Base-by-base conservation (phyloP, 2,113 vertebrate genomes). In the Tenebrosternarchus preto region DNA sequence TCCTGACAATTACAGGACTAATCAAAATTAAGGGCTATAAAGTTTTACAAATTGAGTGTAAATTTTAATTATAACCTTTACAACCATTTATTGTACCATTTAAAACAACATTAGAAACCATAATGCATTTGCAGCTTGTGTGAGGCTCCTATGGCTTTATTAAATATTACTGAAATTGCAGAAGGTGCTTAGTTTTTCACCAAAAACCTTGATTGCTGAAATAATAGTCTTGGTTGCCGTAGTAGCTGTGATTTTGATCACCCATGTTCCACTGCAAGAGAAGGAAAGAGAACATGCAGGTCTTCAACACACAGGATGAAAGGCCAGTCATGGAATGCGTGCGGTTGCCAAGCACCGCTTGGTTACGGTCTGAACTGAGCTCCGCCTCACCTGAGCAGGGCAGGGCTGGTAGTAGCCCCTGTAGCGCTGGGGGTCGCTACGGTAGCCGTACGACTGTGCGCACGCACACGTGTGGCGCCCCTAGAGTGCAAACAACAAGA, bases 371-470 rank as follows among this genome's bases (percentile, higher is more conserved):
- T 17, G 20, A 22, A 0, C 1, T 25, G 59, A 24, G 5, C 4
- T 5, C 25, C 3, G 17, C 86, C 90, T 88, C 55, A 95, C 94
- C 87, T 93, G 93, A 27, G 90, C 90, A n/a, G 87, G 90, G 84
- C 93, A 94, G 24, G 91, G 93, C 79, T 92, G 87, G 87, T 93
- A 94, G 82, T 92, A 93, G 73, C 93, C 92, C 72, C 92, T 89
- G 89, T 93, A 93, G 82, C 90, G 84, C 88, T 91, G 93, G 79
- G 93, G 93, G 19, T 94, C 92, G 1, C 92, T 93, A 78, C 91
- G 89, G 1, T 88, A 90, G 17, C 89, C 85, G 0, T 94, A 94
- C 85, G 92, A 92, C 24, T 91, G 88, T 17, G 53, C 29, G 16
- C 39, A 80, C 15, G 67, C 33, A 60, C 66, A 39, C 12, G 50